Base-by-base conservation (phyloP, 2,113 vertebrate genomes). In the Alligator mississippiensis region DNA sequence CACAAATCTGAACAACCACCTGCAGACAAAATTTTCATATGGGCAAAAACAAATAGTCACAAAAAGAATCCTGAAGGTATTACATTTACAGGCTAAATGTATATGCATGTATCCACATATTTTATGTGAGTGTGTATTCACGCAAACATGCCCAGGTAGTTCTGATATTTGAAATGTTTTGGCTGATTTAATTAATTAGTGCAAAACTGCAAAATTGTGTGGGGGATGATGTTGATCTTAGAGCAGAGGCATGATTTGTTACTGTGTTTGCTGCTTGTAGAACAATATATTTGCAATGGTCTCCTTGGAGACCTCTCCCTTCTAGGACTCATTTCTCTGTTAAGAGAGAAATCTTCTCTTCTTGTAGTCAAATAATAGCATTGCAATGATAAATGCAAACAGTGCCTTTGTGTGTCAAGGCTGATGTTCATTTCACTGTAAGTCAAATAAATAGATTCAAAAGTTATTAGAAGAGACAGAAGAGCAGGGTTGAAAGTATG, bases 11-110 rank as follows among this genome's bases (percentile, higher is more conserved):
- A 87, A 91, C 18, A 77, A 88, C 21, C 54, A 80, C 14, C 85
- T 85, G 85, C 78, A 92, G 70, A 85, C 79, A 77, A 93, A 91
- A 55, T 21, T 74, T 89, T 90, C 66, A 61, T 74, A 77, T 57
- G 38, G 4, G 80, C 55, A 95, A 93, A 85, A n/a, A 90, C 79
- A 9, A 82, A 5, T 30, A 77, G 34, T 60, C 17, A 27, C 13
- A 3, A 70, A 77, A 88, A 89, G 78, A 55, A 38, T 72, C 30
- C 68, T 72, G 0, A 2, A 79, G 2, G 12, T 6, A 82, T 27
- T 34, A 27, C 14, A 34, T 62, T 85, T 30, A 19, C 47, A 59
- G 77, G 22, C 12, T 19, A 81, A 84, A 9, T 63, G 19, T 84
- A 85, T 82, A 86, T 38, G 27, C 64, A 30, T 10, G 11, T 9